Percentiles rank a stretch among this genome's conserved stretches.
phyloP scores from a whole-genome alignment of 1,140 invertebrate genomes.

The Sarcophaga bullata region DNA sequence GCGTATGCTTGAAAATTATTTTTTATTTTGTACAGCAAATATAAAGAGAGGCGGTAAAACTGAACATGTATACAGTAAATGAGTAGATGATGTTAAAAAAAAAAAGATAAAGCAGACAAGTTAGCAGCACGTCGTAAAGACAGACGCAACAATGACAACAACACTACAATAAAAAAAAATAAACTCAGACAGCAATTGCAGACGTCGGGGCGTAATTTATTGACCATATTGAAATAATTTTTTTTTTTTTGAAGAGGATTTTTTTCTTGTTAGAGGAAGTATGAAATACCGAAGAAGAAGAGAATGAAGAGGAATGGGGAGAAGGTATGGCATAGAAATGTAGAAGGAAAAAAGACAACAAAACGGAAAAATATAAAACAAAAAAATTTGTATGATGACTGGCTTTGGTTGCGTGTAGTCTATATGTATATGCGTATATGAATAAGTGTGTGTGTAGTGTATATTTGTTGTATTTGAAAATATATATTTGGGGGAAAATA shows the following conservation, averaged over 20 bases:
- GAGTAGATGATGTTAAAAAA: too few relatives aligned
- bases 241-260: background rate
- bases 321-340: background rate
- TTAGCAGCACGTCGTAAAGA: conserved; percentile 6
- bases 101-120: background rate
- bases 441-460: too few relatives aligned
- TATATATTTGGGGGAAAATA: background rate
- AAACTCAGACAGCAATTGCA: conserved; percentile 16
- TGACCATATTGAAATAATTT: background rate
- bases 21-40: too few relatives aligned
- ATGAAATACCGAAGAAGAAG: background rate
- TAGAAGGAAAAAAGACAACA: background rate
- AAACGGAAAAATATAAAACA: background rate
- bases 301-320: background rate
- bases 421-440: too few relatives aligned
- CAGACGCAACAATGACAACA: conserved; percentile 12
- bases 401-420: too few relatives aligned
- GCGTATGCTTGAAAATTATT: too few relatives aligned
- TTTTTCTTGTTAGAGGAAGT: conserved; percentile 4
- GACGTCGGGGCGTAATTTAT: conserved; percentile 39
- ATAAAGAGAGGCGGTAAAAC: too few relatives aligned
- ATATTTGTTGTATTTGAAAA: too few relatives aligned
- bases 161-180: background rate
- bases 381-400: background rate
- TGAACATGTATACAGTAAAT: too few relatives aligned